These are phyloP conservation scores for Camelus bactrianus DNA, from an alignment of 2,113 vertebrate genomes.

Conservation along the genomic window DNA sequence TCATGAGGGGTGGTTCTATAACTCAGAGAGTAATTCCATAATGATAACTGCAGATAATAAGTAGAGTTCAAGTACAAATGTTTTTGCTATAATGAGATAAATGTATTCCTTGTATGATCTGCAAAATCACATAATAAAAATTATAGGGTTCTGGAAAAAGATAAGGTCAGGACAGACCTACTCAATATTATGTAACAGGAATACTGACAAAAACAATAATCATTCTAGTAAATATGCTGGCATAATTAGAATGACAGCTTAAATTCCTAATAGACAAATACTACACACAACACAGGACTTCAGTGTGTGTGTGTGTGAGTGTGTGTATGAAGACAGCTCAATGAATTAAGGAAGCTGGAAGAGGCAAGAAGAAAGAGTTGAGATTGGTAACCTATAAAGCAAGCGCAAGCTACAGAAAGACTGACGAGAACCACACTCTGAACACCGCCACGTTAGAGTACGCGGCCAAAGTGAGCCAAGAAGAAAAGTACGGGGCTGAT, in stretches of 20 bases:
- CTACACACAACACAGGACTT: background rate
- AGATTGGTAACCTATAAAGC: background rate
- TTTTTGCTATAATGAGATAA: background rate
- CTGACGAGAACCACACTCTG: fast-evolving
- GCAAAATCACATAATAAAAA: background rate
- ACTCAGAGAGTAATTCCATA: background rate
- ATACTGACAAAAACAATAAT: background rate
- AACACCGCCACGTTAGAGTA: fast-evolving
- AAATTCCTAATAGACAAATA: background rate
- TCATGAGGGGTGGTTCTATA: background rate
- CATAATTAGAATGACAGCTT: background rate
- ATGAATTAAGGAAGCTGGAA: background rate
- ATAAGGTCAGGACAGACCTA: background rate
- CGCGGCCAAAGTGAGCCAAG: too few relatives aligned
- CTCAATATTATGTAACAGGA: background rate
- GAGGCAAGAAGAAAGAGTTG: background rate
- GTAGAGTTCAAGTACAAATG: too few relatives aligned
- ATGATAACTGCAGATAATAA: background rate
- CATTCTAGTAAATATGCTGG: background rate
- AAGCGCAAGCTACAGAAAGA: background rate
- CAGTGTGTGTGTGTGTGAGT: background rate
- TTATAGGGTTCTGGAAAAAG: background rate
- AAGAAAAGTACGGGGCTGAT: too few relatives aligned
- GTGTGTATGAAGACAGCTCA: background rate
- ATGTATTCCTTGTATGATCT: background rate